Percentiles rank a stretch among this genome's conserved stretches.
Conservation (phyloP, 2,113 vertebrate genomes). For the Argyrosomus japonicus region DNA sequence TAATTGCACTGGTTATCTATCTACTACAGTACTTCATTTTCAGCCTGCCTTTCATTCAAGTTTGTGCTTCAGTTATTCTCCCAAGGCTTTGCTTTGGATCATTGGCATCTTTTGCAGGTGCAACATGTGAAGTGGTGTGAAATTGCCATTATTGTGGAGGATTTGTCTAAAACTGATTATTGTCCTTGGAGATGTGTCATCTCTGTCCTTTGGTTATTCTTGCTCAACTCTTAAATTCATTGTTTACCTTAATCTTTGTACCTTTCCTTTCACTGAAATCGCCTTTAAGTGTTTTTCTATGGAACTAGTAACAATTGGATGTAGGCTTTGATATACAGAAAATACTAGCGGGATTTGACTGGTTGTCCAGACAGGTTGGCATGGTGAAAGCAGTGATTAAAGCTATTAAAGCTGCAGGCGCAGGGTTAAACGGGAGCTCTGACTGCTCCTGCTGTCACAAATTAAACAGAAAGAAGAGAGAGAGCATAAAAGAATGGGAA, state of each 20-base stretch:
- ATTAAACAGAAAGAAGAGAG: constrained; percentile 63
- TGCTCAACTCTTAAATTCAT: constrained; percentile 3
- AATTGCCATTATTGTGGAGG: constrained; percentile 22
- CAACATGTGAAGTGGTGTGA: constrained; percentile 38
- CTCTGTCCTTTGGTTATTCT: constrained; percentile 13
- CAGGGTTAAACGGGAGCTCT: constrained; percentile 71
- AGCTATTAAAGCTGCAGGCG: constrained; percentile 77
- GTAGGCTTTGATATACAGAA: constrained; percentile 48
- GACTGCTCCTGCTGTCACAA: constrained; percentile 73
- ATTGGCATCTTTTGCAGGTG: constrained; percentile 22
- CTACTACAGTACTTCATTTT: not conserved
- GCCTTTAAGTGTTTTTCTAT: constrained; percentile 8
- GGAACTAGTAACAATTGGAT: constrained; percentile 16
- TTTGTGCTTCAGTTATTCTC: constrained; percentile 7
- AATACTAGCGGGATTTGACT: constrained; percentile 65
- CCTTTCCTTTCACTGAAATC: constrained; percentile 2
- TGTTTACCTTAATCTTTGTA: constrained; percentile 27
- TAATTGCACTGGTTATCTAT: not conserved
- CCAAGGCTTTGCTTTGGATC: constrained; percentile 33
- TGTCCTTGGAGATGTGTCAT: constrained; percentile 33
- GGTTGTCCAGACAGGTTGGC: constrained; percentile 75
- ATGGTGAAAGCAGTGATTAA: constrained; percentile 79
- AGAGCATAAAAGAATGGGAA: constrained; percentile 30
- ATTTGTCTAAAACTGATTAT: constrained; percentile 41
- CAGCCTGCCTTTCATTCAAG: constrained; percentile 16